phyloP scores from a whole-genome alignment of 2,113 vertebrate species.

The Rousettus leschenaultii region DNA sequence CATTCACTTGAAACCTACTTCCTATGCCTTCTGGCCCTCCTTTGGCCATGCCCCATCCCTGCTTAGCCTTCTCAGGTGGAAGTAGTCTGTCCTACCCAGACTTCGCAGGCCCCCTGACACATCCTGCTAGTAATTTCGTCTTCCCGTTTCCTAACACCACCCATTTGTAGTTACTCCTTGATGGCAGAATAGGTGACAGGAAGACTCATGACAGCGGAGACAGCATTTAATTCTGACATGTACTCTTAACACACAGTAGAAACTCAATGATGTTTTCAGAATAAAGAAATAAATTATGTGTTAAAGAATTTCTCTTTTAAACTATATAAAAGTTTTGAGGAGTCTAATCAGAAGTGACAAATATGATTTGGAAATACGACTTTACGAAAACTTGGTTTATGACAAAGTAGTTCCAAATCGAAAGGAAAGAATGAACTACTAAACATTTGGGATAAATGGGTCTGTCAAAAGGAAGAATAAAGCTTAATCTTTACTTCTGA shows the following conservation, averaged over 20 bases:
- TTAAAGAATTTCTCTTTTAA: neutral
- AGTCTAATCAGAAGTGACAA: neutral
- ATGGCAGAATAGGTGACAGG: neutral
- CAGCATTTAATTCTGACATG: neutral
- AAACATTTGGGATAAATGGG: neutral
- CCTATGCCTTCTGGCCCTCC: neutral
- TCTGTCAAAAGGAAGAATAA: neutral
- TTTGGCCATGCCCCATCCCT: neutral
- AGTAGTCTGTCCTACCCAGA: neutral
- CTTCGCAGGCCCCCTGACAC: no score
- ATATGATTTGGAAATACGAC: neutral
- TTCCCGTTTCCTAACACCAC: no score
- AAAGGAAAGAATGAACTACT: neutral
- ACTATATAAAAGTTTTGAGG: neutral
- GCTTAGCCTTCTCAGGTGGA: neutral
- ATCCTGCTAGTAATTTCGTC: accelerated
- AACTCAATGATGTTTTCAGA: neutral
- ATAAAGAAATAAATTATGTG: neutral
- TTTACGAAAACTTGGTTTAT: neutral
- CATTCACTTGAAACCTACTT: neutral
- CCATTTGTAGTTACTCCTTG: neutral
- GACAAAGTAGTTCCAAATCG: neutral
- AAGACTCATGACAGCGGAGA: neutral
- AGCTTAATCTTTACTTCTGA: neutral
- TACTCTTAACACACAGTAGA: neutral